Percentiles rank a stretch among this genome's conserved stretches.
Conservation (phyloP, 2,113 vertebrate species). For the Cricetomys ansorgei region DNA sequence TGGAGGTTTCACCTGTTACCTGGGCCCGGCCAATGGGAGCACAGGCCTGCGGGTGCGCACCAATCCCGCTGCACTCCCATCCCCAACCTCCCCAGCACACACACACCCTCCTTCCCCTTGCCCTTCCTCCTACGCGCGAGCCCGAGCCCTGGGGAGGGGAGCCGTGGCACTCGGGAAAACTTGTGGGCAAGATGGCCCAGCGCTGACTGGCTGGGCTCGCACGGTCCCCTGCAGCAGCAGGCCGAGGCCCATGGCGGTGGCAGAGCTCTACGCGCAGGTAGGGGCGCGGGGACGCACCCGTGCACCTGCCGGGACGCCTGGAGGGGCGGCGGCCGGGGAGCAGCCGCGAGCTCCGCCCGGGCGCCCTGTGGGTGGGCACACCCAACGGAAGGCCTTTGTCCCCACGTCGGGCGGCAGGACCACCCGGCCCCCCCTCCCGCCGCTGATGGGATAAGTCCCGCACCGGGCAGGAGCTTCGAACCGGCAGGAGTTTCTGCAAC, state of each 20-base stretch:
- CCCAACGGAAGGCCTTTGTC: neutral
- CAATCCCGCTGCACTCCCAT: neutral
- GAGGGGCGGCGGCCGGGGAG: neutral
- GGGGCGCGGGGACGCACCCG: slow-evolving; percentile 59
- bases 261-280: slow-evolving; percentile 95
- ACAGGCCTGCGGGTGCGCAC: neutral
- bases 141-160: neutral
- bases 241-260: slow-evolving; percentile 89
- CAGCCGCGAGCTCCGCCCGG: neutral
- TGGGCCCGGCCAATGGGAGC: slow-evolving; percentile 40
- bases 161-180: too few relatives aligned
- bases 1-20: neutral
- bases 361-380: neutral
- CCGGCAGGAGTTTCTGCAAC: neutral
- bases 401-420: neutral
- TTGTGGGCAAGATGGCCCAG: neutral
- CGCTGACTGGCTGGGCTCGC: neutral
- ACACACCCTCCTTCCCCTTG: neutral
- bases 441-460: neutral
- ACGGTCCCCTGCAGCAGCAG: neutral
- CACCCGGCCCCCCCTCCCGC: neutral
- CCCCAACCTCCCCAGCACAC: neutral
- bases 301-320: neutral
- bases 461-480: neutral
- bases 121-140: too few relatives aligned